Conservation (phyloP, 2,113 vertebrate genomes). For the Butastur rufipennis region DNA sequence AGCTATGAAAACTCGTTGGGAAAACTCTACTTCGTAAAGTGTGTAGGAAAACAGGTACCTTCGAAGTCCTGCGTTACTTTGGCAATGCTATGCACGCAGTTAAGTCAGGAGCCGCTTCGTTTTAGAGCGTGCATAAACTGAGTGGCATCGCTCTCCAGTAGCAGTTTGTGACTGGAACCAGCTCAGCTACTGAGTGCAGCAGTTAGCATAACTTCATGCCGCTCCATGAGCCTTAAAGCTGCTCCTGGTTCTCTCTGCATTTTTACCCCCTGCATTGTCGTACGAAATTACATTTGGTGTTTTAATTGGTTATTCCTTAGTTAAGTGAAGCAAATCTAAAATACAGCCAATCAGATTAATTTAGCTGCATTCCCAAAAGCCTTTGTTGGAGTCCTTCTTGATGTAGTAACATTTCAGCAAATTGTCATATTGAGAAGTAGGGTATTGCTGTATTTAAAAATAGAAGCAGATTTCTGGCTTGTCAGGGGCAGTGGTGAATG, state of each 20-base stretch:
- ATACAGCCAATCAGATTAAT: not conserved
- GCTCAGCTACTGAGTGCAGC: not conserved
- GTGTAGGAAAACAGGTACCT: not conserved
- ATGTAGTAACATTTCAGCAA: not conserved
- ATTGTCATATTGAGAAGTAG: not conserved
- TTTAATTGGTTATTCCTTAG: not conserved
- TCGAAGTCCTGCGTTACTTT: not conserved
- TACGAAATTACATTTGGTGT: accelerated
- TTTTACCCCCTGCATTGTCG: not conserved
- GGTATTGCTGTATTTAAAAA: accelerated
- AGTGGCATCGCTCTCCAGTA: not conserved
- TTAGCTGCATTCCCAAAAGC: not conserved
- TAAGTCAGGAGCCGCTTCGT: not conserved
- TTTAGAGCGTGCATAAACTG: not conserved
- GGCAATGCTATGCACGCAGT: not conserved
- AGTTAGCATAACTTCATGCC: not conserved
- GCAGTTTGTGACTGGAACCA: not conserved
- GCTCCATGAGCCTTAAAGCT: not conserved
- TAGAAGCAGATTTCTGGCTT: not conserved
- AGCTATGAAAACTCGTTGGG: not conserved
- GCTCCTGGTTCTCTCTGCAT: not conserved
- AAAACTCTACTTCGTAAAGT: not conserved
- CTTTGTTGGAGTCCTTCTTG: not conserved
- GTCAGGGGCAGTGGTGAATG: not conserved
- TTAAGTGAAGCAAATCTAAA: not conserved